Percentiles rank a stretch among this genome's conserved stretches.
phyloP scores from a whole-genome alignment of 2,113 vertebrate genomes.

The Seriola quinqueradiata region DNA sequence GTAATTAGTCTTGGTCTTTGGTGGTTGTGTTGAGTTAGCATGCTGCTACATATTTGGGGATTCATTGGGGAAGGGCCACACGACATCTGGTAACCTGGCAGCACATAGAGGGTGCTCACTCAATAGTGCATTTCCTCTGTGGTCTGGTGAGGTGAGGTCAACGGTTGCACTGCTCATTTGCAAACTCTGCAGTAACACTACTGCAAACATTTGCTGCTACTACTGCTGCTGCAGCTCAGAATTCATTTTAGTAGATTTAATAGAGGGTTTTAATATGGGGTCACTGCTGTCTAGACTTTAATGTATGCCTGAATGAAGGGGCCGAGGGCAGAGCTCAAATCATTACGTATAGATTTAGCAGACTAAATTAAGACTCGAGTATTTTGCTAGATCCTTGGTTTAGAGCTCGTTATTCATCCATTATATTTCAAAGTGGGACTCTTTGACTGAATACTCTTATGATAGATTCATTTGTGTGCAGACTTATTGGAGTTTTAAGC shows the following conservation, averaged over 20 bases:
- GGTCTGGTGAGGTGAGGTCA: slow-evolving; percentile 19
- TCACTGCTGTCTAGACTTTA: slow-evolving; percentile 12
- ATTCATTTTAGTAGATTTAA: slow-evolving; percentile 6
- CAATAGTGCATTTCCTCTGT: slow-evolving; percentile 8
- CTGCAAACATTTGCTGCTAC: not conserved
- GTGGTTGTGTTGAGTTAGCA: not conserved
- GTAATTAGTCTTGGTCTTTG: not conserved
- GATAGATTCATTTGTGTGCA: slow-evolving; percentile 39
- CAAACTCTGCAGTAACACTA: slow-evolving; percentile 8
- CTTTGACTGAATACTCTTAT: slow-evolving; percentile 6
- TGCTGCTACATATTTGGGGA: not conserved
- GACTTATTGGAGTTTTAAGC: slow-evolving; percentile 31
- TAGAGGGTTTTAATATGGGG: slow-evolving; percentile 12
- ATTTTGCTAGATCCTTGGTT: not conserved
- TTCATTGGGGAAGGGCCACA: slow-evolving; percentile 17
- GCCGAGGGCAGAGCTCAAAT: not conserved
- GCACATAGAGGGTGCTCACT: slow-evolving; percentile 20
- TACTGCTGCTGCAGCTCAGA: not conserved
- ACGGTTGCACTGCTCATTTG: slow-evolving; percentile 22
- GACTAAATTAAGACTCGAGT: not conserved
- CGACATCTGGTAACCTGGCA: slow-evolving; percentile 12
- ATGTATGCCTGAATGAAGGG: not conserved
- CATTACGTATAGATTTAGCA: not conserved
- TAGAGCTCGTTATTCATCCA: slow-evolving; percentile 19
- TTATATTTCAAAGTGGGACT: slow-evolving; percentile 27